Evolutionary conservation across 2,888 invertebrate genomes (phyloP), one percentile per base, ranked within the genome.

Genomic region (Pristionchus mayeri): DNA sequence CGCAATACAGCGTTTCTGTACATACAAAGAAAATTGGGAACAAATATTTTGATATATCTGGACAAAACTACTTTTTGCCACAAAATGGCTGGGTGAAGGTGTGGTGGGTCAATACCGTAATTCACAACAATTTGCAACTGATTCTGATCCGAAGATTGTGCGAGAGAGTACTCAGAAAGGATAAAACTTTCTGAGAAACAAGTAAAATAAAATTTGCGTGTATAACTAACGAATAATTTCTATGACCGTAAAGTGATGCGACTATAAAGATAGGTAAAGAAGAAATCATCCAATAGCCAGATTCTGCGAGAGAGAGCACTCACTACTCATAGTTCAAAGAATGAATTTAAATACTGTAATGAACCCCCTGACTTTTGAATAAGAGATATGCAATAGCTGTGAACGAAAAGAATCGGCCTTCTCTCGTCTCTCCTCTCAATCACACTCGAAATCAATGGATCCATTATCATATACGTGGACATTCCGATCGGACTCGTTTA

Each of bases 391-490:
- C 27, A 44, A 76, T n/a, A n/a, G n/a, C n/a, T n/a, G n/a, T n/a
- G 16, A 24, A 27, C 44, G 9, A 24, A 0, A 3, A 13, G 48
- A 16, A 44, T 27, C 63, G n/a, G n/a, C 34, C 79, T 54, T 34
- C 78, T 78, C n/a, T 18, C 30, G 27, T 37, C 34, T 27, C 60
- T 24, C 40, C 24, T 48, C 37, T 60, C 44, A 63, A 81, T 81
- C 81, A 44, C 57, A 40, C 16, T 40, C 30, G 48, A 60, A 60
- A 48, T 81, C 81, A 7, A 81, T 37, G 27, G 44, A 81, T 44
- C 81, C 81, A 60, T 81, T 37, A 27, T 34, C 44, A 44, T 81
- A 81, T 1, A 81, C 60, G 21, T 48, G 30, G 16, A 30, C 37
- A 67, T 67, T 67, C 27, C 21, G 30, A 67, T 24, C 27, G 34